Conservation (phyloP, 2,113 vertebrate genomes). For the Bujurquina vittata region DNA sequence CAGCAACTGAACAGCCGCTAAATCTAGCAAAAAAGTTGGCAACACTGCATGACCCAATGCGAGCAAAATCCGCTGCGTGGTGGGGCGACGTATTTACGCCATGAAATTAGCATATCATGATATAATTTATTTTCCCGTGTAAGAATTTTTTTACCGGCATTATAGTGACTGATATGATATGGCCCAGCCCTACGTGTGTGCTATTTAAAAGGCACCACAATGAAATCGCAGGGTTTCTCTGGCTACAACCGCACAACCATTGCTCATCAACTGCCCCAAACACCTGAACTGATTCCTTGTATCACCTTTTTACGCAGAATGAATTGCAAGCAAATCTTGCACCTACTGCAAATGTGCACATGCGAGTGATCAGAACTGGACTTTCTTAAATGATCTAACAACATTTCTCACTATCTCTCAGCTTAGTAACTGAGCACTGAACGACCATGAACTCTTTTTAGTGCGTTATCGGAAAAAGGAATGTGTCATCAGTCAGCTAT, state of each 20-base stretch:
- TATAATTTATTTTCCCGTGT: no score
- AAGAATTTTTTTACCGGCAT: no score
- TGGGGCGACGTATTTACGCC: no score
- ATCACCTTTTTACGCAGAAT: not conserved
- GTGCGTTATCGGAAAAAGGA: not conserved
- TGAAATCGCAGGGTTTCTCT: not conserved
- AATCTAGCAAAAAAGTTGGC: no score
- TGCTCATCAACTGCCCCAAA: not conserved
- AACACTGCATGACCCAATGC: no score
- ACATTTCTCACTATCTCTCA: not conserved
- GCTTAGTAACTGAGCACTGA: not conserved
- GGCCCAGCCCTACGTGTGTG: no score
- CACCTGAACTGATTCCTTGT: not conserved
- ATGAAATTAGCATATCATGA: no score
- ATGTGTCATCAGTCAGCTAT: not conserved
- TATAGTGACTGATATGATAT: no score
- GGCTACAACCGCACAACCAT: no score
- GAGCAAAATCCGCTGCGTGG: no score
- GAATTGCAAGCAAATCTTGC: not conserved
- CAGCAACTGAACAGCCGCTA: no score
- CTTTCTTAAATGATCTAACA: not conserved
- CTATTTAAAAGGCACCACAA: not conserved
- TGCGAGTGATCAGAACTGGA: not conserved
- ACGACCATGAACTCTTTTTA: not conserved
- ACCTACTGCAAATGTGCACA: not conserved